Evolutionary conservation across 2,888 invertebrate genomes (phyloP), one percentile per base, ranked within the genome.

Genomic region (Parnassius apollo): DNA sequence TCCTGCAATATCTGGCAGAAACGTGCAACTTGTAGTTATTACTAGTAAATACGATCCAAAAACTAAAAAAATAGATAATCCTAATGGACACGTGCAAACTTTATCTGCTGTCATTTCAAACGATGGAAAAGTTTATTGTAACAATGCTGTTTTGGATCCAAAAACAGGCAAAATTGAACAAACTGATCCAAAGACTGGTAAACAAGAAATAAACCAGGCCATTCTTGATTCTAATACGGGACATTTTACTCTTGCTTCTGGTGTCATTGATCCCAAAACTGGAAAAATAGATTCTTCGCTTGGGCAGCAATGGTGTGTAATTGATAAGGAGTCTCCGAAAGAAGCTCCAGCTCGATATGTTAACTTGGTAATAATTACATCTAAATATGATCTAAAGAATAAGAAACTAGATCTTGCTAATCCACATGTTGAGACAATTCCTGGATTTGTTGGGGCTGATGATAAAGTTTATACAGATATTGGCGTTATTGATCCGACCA

Each of bases 141-240:
- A 92, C 70, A 93, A 92, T 65, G 93, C 93, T 62, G 71, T 93
- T 11, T 89, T 94, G 1, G 93, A 94, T 75, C 92, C 93, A 1
- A 85, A 83, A 4, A 92, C 88, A 63, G 93, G 93, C 11, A 78
- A 85, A 12, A 89, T 93, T 12, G 87, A 93, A 57, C 82, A 93
- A 1, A 89, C 92, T 48, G 93, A 93, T 64, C 79, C 80, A 2
- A 84, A 94, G 75, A 92, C 92, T n/a, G 93, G 94, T 13, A 85
- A 82, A 66, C 13, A 76, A 77, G 62, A 81, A 78, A 76, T 93
- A 2, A 93, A 93, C 71, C 93, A 94, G 78, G 94, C 95, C 2
- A 87, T 91, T 64, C 85, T 93, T 67, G 95, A 95, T 80, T 88
- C 93, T 0, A 94, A 93, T 77, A 94, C 94, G 0, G 94, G 94